Conservation (phyloP, 2,113 vertebrate species). For the Phasianus colchicus region DNA sequence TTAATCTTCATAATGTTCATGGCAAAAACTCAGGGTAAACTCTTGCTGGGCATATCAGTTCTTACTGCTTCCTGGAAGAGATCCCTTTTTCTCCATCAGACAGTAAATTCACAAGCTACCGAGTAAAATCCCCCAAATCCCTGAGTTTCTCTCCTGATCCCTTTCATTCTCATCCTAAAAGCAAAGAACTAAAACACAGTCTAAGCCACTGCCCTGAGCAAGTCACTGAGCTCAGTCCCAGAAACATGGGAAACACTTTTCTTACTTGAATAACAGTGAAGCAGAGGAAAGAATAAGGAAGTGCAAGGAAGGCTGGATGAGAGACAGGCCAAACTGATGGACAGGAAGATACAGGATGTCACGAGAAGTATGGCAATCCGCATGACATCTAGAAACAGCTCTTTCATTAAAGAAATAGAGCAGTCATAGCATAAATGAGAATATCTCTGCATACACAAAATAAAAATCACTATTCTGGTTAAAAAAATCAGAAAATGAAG, state of each 20-base stretch:
- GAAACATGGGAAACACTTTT: not conserved
- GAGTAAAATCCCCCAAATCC: not conserved
- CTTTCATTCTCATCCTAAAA: not conserved
- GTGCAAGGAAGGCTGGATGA: not conserved
- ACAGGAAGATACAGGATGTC: fast-evolving
- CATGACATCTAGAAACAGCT: not conserved
- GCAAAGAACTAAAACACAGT: not conserved
- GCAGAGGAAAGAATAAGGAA: not conserved
- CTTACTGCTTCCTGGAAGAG: not conserved
- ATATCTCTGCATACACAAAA: not conserved
- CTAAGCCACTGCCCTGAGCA: not conserved
- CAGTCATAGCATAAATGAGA: not conserved
- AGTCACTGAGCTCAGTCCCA: not conserved
- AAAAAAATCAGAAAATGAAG: not conserved
- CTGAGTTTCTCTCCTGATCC: not conserved
- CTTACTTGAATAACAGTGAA: not conserved
- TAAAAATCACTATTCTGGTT: not conserved
- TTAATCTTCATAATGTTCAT: not conserved
- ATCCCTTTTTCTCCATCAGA: not conserved
- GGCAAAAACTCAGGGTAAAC: not conserved
- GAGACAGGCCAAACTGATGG: not conserved
- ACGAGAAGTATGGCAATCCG: not conserved
- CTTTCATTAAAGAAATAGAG: not conserved
- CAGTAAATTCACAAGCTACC: not conserved
- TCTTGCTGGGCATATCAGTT: not conserved